phyloP scores from a whole-genome alignment of 2,888 invertebrate species.

The Catonia carolina region DNA sequence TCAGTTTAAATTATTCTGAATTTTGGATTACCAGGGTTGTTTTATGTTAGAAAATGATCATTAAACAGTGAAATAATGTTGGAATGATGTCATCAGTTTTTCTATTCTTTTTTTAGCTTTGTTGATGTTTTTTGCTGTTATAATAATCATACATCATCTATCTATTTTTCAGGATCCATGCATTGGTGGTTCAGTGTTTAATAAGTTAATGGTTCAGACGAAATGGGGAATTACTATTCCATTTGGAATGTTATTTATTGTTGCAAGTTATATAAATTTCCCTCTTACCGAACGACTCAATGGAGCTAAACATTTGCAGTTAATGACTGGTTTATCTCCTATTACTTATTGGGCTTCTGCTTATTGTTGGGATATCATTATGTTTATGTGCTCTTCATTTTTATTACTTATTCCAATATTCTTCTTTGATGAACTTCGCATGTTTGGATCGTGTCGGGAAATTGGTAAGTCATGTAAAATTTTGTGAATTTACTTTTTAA shows the following conservation, averaged over 20 bases:
- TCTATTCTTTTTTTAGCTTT: no score
- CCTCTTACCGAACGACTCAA: constrained; percentile 56
- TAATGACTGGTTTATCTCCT: constrained; percentile 57
- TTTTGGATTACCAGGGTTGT: no score
- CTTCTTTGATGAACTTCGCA: neutral
- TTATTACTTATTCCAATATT: neutral
- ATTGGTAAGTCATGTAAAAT: no score
- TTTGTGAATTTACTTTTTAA: no score
- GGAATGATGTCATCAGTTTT: no score
- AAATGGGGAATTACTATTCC: constrained; percentile 22
- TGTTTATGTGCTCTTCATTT: neutral
- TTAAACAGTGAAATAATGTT: no score
- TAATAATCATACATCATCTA: no score
- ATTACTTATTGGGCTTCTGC: constrained; percentile 57
- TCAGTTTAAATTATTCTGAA: no score
- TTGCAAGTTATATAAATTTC: constrained; percentile 51
- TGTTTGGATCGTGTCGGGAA: neutral
- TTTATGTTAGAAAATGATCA: no score
- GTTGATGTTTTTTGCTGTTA: no score
- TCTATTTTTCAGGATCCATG: neutral
- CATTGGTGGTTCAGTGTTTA: neutral
- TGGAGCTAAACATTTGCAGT: constrained; percentile 59
- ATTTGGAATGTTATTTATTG: constrained; percentile 43
- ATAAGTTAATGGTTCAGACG: constrained; percentile 6
- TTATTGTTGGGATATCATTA: constrained; percentile 49